Evolutionary conservation across 1,140 invertebrate genomes (phyloP), one percentile per base, ranked within the genome.

Genomic region (Popillia japonica): DNA sequence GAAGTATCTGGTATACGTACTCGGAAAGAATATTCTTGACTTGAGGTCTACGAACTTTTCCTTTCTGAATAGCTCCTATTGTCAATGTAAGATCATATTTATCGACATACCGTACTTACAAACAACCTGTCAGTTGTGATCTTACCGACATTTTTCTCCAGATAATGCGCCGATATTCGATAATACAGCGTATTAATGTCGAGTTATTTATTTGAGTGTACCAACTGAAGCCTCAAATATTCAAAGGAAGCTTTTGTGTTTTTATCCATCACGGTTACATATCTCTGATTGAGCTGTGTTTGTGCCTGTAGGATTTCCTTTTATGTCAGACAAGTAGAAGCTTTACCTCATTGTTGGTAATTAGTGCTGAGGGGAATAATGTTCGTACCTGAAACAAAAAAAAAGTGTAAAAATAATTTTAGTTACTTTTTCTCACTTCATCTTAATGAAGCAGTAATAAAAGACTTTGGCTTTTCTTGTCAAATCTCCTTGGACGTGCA

Each of bases 41-140:
- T 27, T 68, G 61, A 34, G 61, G 61, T 68, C 61, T 68, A 68
- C 22, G 61, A 68, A 68, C 61, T 68, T 68, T 34, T 68, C 22
- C 61, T 68, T 64, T 22, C 22, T 68, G 22, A 68, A 68, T 68
- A 68, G 48, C 61, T 22, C 22, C 61, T 68, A 68, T 68, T 68
- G 61, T 68, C 61, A 68, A 68, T 22, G 20, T 68, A 14, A 68
- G 61, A 23, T 68, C 61, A 27, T 34, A 68, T 68, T 68, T 68
- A 68, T 34, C 22, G 61, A 68, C 22, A n/a, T 68, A 34, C 27
- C 22, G 9, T 34, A 34, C 61, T 27, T 27, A 22, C 22, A 68
- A 68, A 22, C 22, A 68, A 34, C 61, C 4, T 27, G 61, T 55
- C 48, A 55, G 17, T 17, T 7, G 14, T 7, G 48, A 17, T 14